Conservation (phyloP, 2,113 vertebrate genomes). For the Pelobates fuscus region DNA sequence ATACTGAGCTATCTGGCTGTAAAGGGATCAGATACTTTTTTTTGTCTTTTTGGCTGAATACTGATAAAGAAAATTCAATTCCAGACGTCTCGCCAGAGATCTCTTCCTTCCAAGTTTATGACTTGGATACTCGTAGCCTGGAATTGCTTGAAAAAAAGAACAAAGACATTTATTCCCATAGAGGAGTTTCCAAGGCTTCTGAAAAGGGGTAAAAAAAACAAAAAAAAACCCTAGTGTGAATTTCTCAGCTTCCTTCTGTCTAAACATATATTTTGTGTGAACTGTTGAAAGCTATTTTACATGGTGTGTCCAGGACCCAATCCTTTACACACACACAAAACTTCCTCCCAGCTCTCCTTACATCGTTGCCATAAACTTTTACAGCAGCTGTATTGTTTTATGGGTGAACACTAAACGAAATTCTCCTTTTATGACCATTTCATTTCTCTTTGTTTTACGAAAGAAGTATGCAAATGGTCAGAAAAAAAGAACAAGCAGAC, state of each 20-base stretch:
- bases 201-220: conserved; percentile 45
- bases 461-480: conserved; percentile 50
- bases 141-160: conserved; percentile 64
- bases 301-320: conserved; percentile 83
- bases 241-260: conserved; percentile 45
- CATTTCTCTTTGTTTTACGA: conserved; percentile 67
- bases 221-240: conserved; percentile 61
- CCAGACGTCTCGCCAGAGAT: conserved; percentile 75
- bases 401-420: conserved; percentile 82
- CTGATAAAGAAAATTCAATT: conserved; percentile 65
- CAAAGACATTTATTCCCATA: conserved; percentile 70
- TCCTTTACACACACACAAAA: conserved; percentile 82
- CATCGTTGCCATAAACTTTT: conserved; percentile 99
- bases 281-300: conserved; percentile 50
- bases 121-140: conserved; percentile 65
- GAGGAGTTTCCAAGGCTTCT: conserved; percentile 63
- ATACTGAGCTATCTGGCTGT: conserved; percentile 51
- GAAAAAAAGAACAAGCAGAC: conserved; percentile 74
- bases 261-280: conserved; percentile 45
- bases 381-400: conserved; percentile 99
- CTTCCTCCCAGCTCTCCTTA: conserved; percentile 41
- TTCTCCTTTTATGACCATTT: conserved; percentile 85
- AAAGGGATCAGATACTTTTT: conserved; percentile 46
- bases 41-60: conserved; percentile 59
- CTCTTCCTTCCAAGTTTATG: conserved; percentile 60